Conservation (phyloP, 2,113 vertebrate species). For the Oreochromis spilurus region DNA sequence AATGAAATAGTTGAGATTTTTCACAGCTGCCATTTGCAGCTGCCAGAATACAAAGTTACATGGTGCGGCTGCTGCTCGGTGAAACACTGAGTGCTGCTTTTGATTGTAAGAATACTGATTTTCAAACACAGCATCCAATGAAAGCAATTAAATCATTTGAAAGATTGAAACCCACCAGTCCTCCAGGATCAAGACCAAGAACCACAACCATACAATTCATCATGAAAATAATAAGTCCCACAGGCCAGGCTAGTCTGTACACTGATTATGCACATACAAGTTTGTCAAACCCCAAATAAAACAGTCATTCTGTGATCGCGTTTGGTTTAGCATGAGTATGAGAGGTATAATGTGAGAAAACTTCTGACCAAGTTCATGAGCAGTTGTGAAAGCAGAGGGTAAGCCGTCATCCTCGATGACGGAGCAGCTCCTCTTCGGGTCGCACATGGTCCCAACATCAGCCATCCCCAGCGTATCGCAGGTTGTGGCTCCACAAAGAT, state of each 20-base stretch:
- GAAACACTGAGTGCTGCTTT: background rate
- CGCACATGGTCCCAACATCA: constrained; percentile 95
- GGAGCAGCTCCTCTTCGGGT: constrained; percentile 94
- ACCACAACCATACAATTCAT: background rate
- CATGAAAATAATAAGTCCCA: background rate
- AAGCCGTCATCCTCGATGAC: constrained; percentile 95
- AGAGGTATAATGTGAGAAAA: background rate
- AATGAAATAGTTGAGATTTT: background rate
- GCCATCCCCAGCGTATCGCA: constrained; percentile 97
- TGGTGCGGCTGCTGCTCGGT: background rate
- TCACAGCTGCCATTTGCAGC: background rate
- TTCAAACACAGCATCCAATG: background rate
- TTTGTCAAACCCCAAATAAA: background rate
- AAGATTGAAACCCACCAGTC: background rate
- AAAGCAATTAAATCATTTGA: background rate
- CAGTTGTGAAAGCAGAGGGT: constrained; percentile 92
- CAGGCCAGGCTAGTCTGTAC: background rate
- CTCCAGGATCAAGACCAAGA: background rate
- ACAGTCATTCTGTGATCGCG: background rate
- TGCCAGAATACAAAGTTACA: background rate
- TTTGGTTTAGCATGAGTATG: background rate
- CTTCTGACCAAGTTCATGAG: constrained; percentile 89
- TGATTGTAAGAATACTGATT: background rate
- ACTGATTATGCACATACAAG: background rate
- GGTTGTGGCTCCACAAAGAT: constrained; percentile 91